Evolutionary conservation across 1,140 invertebrate genomes (phyloP), one percentile per base, ranked within the genome.

Genomic region (Bicyclus anynana): DNA sequence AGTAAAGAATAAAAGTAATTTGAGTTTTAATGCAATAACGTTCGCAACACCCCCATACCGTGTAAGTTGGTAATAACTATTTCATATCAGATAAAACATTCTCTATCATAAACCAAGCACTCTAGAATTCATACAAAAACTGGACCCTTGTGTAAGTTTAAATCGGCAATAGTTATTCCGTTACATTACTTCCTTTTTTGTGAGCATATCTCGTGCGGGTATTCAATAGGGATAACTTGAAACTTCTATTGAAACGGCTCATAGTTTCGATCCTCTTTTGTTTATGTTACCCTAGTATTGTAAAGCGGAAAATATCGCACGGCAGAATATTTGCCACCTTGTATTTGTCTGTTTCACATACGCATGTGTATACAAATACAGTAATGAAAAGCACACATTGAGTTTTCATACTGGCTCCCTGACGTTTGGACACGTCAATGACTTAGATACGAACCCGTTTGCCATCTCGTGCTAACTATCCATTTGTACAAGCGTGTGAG

Each of bases 211-310:
- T 60, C 23, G 44, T 21, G 37, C 48, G 16, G 40, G 46, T 38
- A 35, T 37, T 49, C 14, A 35, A 44, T 52, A 40, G 14, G 20
- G 27, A 49, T 12, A 49, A 20, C 21, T 33, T 12, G 3, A 33
- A 33, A 12, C 12, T 49, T 58, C 47, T 55, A 59, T 59, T 53
- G n/a, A 40, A 53, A 29, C 27, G 2, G 29, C 53, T 17, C 17
- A 17, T 35, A 47, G 14, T 27, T 52, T 51, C 13, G 33, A 29
- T 29, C 53, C 51, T 51, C 56, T 37, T 12, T 13, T 12, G 55
- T 57, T 61, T 59, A 55, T 74, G 63, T 44, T 53, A 18, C 38
- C 65, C 70, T 74, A 65, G 72, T 77, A 70, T 50, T 37, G 14
- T 29, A 48, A 46, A 42, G 57, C 14, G 52, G 27, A 27, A 53